phyloP scores from a whole-genome alignment of 2,113 vertebrate genomes.

The Ramphastos sulfuratus region DNA sequence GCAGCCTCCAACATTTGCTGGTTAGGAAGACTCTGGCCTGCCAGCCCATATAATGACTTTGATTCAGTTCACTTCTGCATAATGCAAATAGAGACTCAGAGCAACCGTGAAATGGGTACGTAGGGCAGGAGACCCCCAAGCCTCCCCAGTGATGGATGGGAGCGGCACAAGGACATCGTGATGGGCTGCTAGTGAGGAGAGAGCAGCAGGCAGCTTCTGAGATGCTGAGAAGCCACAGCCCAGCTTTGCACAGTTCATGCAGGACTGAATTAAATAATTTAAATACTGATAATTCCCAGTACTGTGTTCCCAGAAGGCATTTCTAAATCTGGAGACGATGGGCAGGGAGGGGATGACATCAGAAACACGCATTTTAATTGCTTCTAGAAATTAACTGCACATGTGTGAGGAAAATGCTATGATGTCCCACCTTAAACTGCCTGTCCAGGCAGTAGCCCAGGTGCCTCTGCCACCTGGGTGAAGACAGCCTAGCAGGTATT shows the following conservation, averaged over 20 bases:
- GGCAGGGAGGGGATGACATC: background rate
- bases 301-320: background rate
- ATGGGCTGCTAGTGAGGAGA: background rate
- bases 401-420: background rate
- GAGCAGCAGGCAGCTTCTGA: background rate
- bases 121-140: background rate
- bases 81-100: background rate
- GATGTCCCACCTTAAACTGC: background rate
- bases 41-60: background rate
- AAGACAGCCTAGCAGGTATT: background rate
- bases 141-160: background rate
- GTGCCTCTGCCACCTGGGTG: background rate
- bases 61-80: background rate
- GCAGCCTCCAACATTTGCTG: background rate
- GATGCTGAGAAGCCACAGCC: background rate
- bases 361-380: background rate
- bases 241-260: background rate
- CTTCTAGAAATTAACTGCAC: background rate
- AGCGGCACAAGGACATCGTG: background rate
- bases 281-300: background rate
- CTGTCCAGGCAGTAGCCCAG: background rate
- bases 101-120: background rate
- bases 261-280: fast-evolving
- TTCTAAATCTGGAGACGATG: background rate
- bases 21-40: background rate